Base-by-base conservation (phyloP, 2,888 invertebrate species). In the Salpingus planirostris region DNA sequence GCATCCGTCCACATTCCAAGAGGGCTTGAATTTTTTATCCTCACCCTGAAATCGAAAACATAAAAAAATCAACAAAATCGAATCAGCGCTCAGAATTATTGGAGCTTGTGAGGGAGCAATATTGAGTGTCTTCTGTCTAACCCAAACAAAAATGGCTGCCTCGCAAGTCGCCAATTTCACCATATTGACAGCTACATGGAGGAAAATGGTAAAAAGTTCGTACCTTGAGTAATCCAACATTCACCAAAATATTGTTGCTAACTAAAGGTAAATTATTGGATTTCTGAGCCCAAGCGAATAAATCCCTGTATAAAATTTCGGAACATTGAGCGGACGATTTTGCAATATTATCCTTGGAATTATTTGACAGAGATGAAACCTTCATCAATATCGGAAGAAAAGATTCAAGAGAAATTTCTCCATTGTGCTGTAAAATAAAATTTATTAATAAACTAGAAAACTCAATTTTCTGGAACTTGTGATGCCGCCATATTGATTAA, bases 211-310 rank as follows among this genome's bases (percentile, higher is more conserved):
- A 25, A 31, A 13, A 12, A 52, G 54, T 52, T n/a, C n/a, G n/a
- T 60, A 84, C 85, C 72, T 87, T 87, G 22, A 86, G 73, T 2
- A 86, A 65, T 1, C 77, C 79, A 8, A 85, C 60, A 28, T 76
- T 73, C 0, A 78, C 68, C 11, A 86, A 64, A 46, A 85, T 56
- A 3, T 68, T 60, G 55, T 86, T 83, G 15, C 78, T 76, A 3
- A 80, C 62, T 11, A 68, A 46, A 44, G 78, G 70, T 3, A 68
- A 54, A 38, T 69, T 61, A 13, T 71, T 62, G 10, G 64, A 62
- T 22, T 68, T 59, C 35, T 69, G 49, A 1, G 73, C 67, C 48
- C 69, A 62, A 3, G 62, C 57, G 49, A 76, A 77, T 34, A 80
- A 54, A 29, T 70, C 65, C 25, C 64, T 60, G 47, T 60, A 76